These are phyloP conservation scores for Helicolenus hilgendorfi DNA, from an alignment of 2,797 vertebrate species.

Conservation along the genomic window DNA sequence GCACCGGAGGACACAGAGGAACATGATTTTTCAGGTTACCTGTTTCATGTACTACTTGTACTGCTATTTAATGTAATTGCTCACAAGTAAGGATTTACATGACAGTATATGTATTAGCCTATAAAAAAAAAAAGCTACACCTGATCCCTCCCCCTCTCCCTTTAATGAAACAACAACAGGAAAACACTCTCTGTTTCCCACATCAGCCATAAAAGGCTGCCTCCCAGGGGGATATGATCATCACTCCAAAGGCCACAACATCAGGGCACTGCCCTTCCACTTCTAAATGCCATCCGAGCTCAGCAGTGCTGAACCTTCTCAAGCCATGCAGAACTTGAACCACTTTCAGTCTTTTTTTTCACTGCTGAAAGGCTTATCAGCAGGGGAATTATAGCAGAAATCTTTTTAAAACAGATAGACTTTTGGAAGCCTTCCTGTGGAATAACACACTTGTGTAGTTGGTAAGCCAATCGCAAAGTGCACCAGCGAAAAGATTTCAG, in stretches of 20 bases:
- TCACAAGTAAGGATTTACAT: background rate
- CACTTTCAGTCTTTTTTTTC: conserved; percentile 69
- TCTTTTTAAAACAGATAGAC: conserved; percentile 63
- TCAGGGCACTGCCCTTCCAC: conserved; percentile 77
- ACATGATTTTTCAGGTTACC: no score
- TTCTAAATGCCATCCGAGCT: conserved; percentile 80
- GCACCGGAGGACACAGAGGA: no score
- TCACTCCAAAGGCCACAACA: conserved; percentile 79
- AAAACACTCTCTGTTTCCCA: conserved; percentile 65
- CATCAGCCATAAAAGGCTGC: conserved; percentile 59
- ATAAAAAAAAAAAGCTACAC: conserved; percentile 8
- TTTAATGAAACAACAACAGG: conserved; percentile 63
- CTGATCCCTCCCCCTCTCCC: background rate
- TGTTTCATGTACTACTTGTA: no score
- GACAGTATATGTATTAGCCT: background rate
- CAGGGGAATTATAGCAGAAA: conserved; percentile 72
- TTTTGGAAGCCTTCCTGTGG: conserved; percentile 68
- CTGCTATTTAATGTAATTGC: background rate
- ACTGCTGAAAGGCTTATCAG: conserved; percentile 63
- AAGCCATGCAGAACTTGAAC: conserved; percentile 83
- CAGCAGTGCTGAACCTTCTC: conserved; percentile 81
- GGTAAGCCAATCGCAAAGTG: conserved; percentile 61
- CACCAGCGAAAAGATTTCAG: conserved; percentile 67
- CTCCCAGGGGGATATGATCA: conserved; percentile 68
- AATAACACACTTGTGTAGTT: conserved; percentile 77